phyloP scores from a whole-genome alignment of 2,888 invertebrate genomes.

The Phoenoteleia sp. region DNA sequence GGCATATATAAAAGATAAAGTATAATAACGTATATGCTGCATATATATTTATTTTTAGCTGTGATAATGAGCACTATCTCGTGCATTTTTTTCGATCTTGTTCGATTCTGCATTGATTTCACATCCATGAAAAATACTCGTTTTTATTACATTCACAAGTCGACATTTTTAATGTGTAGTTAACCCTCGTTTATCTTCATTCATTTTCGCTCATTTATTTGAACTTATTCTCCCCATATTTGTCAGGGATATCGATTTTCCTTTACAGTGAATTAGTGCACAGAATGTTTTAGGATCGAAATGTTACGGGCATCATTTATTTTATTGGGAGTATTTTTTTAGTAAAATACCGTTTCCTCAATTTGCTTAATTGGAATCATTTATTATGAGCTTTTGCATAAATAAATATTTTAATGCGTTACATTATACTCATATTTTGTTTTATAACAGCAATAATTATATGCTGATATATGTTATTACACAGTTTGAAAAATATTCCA shows the following conservation, averaged over 20 bases:
- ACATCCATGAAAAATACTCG: constrained; percentile 54
- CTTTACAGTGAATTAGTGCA: constrained; percentile 30
- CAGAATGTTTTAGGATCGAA: neutral
- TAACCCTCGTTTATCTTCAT: constrained; percentile 61
- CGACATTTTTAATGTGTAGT: constrained; percentile 51
- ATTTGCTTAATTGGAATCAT: no score
- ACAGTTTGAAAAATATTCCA: no score
- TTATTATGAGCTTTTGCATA: no score
- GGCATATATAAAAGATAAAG: no score
- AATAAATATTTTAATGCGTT: no score
- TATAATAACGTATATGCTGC: no score
- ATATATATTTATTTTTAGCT: no score
- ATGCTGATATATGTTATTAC: no score
- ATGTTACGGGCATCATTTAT: no score
- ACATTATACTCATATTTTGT: no score
- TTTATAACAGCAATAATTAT: no score
- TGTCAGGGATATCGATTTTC: constrained; percentile 45
- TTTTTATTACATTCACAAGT: constrained; percentile 42
- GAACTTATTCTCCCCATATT: constrained; percentile 52
- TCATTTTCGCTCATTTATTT: constrained; percentile 48
- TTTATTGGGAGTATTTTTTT: neutral
- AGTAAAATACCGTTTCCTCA: neutral
- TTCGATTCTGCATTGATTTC: constrained; percentile 70
- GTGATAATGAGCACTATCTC: constrained; percentile 77
- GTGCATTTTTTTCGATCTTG: constrained; percentile 54